Conservation (phyloP, 2,113 vertebrate genomes). For the Eublepharis macularius region DNA sequence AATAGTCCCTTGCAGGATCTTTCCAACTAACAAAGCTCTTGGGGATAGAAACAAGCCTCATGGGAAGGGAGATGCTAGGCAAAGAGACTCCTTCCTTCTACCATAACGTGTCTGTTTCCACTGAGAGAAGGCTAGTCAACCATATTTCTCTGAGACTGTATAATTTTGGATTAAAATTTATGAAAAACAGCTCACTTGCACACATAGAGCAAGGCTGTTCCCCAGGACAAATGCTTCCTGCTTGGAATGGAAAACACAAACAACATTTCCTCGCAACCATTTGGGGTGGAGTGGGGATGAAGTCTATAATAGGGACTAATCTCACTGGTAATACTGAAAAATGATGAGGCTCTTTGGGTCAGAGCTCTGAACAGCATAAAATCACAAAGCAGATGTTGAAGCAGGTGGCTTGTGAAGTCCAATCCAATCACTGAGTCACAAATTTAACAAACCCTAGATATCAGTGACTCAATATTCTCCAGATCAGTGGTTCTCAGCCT, state of each 20-base stretch:
- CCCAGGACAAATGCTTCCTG: neutral
- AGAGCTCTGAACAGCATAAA: neutral
- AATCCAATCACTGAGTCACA: neutral
- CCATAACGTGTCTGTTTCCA: neutral
- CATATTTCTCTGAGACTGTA: neutral
- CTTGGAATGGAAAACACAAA: neutral
- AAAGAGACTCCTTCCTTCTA: neutral
- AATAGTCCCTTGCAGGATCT: neutral
- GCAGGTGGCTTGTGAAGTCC: neutral
- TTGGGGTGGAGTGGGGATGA: neutral
- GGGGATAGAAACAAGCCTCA: neutral
- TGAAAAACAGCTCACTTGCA: neutral
- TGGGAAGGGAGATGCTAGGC: neutral
- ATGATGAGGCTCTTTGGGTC: slow-evolving; percentile 1
- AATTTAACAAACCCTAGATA: neutral
- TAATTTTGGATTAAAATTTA: neutral
- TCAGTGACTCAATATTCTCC: slow-evolving; percentile 9
- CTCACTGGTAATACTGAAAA: slow-evolving; percentile 5
- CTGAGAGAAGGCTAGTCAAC: neutral
- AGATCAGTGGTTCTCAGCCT: neutral
- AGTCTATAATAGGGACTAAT: neutral
- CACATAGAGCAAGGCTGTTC: neutral
- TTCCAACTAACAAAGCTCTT: neutral
- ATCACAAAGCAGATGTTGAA: slow-evolving; percentile 12
- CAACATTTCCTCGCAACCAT: neutral